A percentile compares a stretch with the other conserved stretches of the same genome.
These are phyloP conservation scores for Plemyria rubiginata DNA, from an alignment of 2,888 invertebrate species.

Conservation along the genomic window DNA sequence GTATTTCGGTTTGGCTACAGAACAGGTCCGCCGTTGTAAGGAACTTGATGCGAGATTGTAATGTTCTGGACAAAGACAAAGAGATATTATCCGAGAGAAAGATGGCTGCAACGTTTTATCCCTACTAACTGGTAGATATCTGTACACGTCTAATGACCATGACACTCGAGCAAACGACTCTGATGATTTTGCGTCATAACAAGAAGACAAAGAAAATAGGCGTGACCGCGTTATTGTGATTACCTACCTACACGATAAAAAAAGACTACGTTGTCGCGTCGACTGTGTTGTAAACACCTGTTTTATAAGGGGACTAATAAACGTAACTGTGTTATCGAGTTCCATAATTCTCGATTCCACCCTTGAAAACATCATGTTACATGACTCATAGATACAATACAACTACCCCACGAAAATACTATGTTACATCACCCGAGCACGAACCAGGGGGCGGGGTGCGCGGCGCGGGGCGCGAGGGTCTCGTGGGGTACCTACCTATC, in stretches of 20 bases:
- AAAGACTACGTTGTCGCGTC: too few species aligned
- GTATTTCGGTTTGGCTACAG: conserved; percentile 19
- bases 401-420: conserved; percentile 49
- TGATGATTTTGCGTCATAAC: too few species aligned
- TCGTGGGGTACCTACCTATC: conserved; percentile 43
- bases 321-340: conserved; percentile 2
- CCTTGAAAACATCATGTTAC: conserved; percentile 47
- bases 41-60: conserved; percentile 4
- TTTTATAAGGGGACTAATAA: neutral
- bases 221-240: neutral
- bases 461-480: conserved; percentile 46
- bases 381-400: conserved; percentile 47
- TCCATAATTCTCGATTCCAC: conserved; percentile 33
- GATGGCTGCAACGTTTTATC: neutral
- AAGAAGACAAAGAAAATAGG: conserved; percentile 5
- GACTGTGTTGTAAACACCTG: neutral
- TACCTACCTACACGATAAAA: neutral
- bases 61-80: conserved; percentile 16
- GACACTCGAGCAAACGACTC: too few species aligned
- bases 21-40: conserved; percentile 33
- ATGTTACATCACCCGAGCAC: conserved; percentile 57
- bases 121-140: neutral
- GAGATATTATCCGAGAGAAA: too few species aligned
- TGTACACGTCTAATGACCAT: neutral
- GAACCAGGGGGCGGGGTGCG: conserved; percentile 40